Percentiles rank a stretch among this genome's conserved stretches.
phyloP scores from a whole-genome alignment of 2,113 vertebrate genomes.

The Thamnaconus septentrionalis region DNA sequence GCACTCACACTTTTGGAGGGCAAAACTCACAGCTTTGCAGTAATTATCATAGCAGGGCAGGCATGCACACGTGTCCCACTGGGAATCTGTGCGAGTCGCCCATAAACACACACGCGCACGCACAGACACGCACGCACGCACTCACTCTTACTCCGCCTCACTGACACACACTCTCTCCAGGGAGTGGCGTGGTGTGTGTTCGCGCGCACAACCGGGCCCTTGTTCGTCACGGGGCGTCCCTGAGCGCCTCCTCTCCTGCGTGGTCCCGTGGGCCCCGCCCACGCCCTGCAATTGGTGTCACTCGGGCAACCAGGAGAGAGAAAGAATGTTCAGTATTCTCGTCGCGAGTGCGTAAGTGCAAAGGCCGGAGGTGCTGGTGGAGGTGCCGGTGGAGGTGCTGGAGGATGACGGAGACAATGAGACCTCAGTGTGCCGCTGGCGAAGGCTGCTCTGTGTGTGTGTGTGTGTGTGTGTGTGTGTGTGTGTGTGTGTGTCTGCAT shows the following conservation, averaged over 20 bases:
- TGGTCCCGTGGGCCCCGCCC: slow-evolving; percentile 60
- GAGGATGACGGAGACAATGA: slow-evolving; percentile 48
- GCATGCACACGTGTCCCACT: slow-evolving; percentile 59
- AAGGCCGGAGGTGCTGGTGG: slow-evolving; percentile 32
- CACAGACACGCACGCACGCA: too few species aligned
- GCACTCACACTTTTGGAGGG: slow-evolving; percentile 17
- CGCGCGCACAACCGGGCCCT: slow-evolving; percentile 37
- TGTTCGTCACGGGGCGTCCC: slow-evolving; percentile 68
- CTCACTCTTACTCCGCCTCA: too few species aligned
- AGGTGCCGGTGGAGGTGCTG: slow-evolving; percentile 52
- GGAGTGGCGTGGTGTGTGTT: slow-evolving; percentile 60
- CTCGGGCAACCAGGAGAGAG: slow-evolving; percentile 60
- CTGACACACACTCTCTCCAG: slow-evolving; percentile 20
- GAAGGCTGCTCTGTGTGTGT: too few species aligned
- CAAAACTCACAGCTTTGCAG: slow-evolving; percentile 15
- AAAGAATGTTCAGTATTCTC: slow-evolving; percentile 72
- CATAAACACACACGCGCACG: too few species aligned
- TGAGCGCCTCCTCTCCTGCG: slow-evolving; percentile 50
- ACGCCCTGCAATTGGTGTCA: slow-evolving; percentile 68
- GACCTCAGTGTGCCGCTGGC: slow-evolving; percentile 14
- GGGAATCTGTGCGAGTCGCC: slow-evolving; percentile 38
- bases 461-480: too few species aligned
- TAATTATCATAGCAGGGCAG: slow-evolving; percentile 65
- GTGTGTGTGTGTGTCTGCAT: too few species aligned
- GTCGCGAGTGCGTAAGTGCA: slow-evolving; percentile 56